These are phyloP conservation scores for Cyrtorhinus lividipennis DNA, from an alignment of 1,140 invertebrate species.

Conservation along the genomic window DNA sequence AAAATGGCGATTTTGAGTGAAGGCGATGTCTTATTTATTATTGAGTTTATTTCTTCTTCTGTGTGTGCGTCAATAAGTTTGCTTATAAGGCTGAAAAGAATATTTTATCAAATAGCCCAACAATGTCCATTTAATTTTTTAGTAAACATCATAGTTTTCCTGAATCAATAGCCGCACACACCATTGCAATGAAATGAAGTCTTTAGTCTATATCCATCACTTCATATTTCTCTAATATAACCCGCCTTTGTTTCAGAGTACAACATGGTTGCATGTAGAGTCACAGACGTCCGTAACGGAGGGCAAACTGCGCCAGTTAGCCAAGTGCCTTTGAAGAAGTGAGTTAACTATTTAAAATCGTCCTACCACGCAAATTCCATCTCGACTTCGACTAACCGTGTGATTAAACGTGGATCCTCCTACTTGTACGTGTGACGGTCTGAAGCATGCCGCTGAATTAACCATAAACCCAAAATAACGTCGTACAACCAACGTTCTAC, in stretches of 20 bases:
- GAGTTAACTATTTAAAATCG: conserved; percentile 35
- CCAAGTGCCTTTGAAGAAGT: conserved; percentile 97
- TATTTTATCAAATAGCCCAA: too few species aligned
- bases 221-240: too few species aligned
- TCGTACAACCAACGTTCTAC: not conserved
- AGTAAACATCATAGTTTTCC: too few species aligned
- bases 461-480: not conserved
- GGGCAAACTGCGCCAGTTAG: conserved; percentile 62
- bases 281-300: conserved; percentile 79
- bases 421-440: not conserved
- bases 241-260: conserved; percentile 63
- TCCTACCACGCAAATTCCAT: not conserved
- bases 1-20: too few species aligned
- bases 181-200: too few species aligned
- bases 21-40: too few species aligned
- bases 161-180: too few species aligned
- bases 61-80: too few species aligned
- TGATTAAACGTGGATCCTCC: conserved; percentile 22
- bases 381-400: not conserved
- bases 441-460: not conserved
- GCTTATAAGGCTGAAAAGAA: too few species aligned
- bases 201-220: too few species aligned
- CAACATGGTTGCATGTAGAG: conserved; percentile 91
- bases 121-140: too few species aligned
- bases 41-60: too few species aligned